A percentile compares a stretch with the other conserved stretches of the same genome.
Evolutionary conservation across 2,888 invertebrate species (phyloP).

Genomic region (Nephrocerus scutellatus): DNA sequence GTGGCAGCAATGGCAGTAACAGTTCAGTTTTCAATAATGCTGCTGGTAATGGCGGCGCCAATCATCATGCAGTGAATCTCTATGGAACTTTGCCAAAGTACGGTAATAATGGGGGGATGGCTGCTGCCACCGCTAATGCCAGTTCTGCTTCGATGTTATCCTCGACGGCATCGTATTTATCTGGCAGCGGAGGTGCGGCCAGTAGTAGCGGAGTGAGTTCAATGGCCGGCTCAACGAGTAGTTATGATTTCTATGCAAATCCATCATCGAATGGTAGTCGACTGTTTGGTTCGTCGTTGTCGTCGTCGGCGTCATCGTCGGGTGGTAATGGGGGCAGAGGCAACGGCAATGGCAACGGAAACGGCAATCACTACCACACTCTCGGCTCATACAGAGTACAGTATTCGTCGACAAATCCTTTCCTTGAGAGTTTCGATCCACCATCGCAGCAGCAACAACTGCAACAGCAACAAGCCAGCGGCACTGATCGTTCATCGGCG

Average conservation of each 20-base stretch:
- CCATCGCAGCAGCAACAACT: slow-evolving; percentile 23
- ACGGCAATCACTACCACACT: slow-evolving; percentile 47
- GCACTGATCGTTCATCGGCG: slow-evolving; percentile 20
- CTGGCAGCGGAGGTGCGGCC: slow-evolving; percentile 34
- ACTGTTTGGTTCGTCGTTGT: too few relatives aligned
- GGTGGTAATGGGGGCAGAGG: too few relatives aligned
- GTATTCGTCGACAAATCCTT: slow-evolving; percentile 49
- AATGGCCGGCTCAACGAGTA: slow-evolving; percentile 44
- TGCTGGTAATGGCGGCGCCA: slow-evolving; percentile 31
- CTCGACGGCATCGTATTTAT: slow-evolving; percentile 31
- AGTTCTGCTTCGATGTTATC: slow-evolving; percentile 27
- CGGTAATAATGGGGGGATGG: slow-evolving; percentile 18
- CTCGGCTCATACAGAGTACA: slow-evolving; percentile 47
- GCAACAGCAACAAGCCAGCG: slow-evolving; percentile 11
- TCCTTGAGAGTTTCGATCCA: slow-evolving; percentile 46
- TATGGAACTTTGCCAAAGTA: slow-evolving; percentile 46
- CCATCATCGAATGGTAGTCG: slow-evolving; percentile 37
- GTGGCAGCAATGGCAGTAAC: slow-evolving; percentile 18
- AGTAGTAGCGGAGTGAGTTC: slow-evolving; percentile 46
- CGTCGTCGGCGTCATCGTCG: too few relatives aligned
- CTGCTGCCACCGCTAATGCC: slow-evolving; percentile 20
- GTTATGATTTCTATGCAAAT: slow-evolving; percentile 44
- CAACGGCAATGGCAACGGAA: slow-evolving; percentile 31
- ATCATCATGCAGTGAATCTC: slow-evolving; percentile 39
- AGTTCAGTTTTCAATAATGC: slow-evolving; percentile 18